Percentiles rank a stretch among this genome's conserved stretches.
phyloP scores from a whole-genome alignment of 2,888 invertebrate species.

The Caenorhabditis sp. region DNA sequence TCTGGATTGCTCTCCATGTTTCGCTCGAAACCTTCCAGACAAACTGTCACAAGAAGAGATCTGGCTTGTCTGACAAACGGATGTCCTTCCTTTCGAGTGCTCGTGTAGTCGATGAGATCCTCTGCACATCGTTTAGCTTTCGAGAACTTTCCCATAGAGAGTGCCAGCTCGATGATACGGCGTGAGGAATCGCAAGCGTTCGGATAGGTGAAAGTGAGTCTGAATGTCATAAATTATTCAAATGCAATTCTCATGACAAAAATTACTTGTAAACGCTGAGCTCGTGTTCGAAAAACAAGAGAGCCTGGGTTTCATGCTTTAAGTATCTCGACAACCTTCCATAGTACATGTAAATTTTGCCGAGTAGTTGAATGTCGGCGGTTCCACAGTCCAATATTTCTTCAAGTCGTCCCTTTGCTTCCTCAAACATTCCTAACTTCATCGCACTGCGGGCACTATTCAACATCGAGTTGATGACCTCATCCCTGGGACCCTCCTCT shows the following conservation, averaged over 20 bases:
- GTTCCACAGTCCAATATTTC: constrained; percentile 45
- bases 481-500: constrained; percentile 37
- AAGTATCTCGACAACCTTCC: constrained; percentile 33
- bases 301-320: constrained; percentile 14
- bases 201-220: constrained; percentile 11
- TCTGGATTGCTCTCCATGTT: constrained; percentile 29
- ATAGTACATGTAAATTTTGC: constrained; percentile 52
- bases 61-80: constrained; percentile 11
- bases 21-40: constrained; percentile 31
- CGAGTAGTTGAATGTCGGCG: constrained; percentile 37
- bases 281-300: constrained; percentile 45
- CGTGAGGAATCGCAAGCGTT: constrained; percentile 31
- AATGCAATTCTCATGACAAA: background rate
- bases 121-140: constrained; percentile 44
- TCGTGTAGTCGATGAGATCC: constrained; percentile 37
- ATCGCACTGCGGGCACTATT: constrained; percentile 24
- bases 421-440: constrained; percentile 29
- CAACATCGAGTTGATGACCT: constrained; percentile 25
- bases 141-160: constrained; percentile 35
- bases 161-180: constrained; percentile 23
- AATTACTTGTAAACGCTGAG: constrained; percentile 17
- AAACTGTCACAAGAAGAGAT: constrained; percentile 19
- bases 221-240: constrained; percentile 1
- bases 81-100: constrained; percentile 24
- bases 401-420: constrained; percentile 24